Percentiles rank a stretch among this genome's conserved stretches.
phyloP scores from a whole-genome alignment of 1,140 invertebrate species.

The Listronotus oregonensis region DNA sequence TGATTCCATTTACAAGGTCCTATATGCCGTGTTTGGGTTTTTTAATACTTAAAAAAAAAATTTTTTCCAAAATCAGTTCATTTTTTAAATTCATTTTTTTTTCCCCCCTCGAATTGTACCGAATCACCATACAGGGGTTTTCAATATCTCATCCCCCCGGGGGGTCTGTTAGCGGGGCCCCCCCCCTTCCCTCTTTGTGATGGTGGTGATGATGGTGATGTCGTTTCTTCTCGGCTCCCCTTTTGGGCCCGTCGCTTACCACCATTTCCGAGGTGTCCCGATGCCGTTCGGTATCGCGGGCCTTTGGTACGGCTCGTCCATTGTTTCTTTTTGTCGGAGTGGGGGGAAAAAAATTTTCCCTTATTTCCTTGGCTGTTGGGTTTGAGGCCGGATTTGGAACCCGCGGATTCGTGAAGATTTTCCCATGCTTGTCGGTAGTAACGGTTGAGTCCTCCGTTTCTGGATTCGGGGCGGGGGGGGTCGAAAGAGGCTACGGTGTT shows the following conservation, averaged over 20 bases:
- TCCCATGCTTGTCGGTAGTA: constrained; percentile 90
- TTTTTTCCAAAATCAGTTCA: too few species aligned
- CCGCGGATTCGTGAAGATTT: constrained; percentile 82
- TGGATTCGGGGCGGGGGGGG: constrained; percentile 81
- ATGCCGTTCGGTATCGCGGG: constrained; percentile 54
- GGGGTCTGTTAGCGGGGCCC: constrained; percentile 42
- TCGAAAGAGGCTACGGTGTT: constrained; percentile 87
- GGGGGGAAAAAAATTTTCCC: constrained; percentile 61
- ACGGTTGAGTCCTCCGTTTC: constrained; percentile 79
- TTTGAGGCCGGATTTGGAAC: constrained; percentile 61
- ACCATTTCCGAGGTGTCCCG: constrained; percentile 73
- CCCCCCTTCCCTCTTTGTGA: constrained; percentile 51
- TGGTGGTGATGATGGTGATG: constrained; percentile 86
- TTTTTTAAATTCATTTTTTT: constrained; percentile 10
- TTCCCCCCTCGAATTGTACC: constrained; percentile 46
- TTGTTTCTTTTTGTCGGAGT: constrained; percentile 70
- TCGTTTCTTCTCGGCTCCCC: constrained; percentile 71
- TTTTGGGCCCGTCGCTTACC: constrained; percentile 67
- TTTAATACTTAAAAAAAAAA: too few species aligned
- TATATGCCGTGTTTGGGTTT: too few species aligned
- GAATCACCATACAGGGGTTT: constrained; percentile 50
- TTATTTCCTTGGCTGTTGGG: constrained; percentile 32
- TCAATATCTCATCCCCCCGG: constrained; percentile 50
- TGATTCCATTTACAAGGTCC: too few species aligned
- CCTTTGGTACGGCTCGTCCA: constrained; percentile 67